A percentile compares a stretch with the other conserved stretches of the same genome.
phyloP scores from a whole-genome alignment of 2,888 invertebrate genomes.

The Nycteola revayana region DNA sequence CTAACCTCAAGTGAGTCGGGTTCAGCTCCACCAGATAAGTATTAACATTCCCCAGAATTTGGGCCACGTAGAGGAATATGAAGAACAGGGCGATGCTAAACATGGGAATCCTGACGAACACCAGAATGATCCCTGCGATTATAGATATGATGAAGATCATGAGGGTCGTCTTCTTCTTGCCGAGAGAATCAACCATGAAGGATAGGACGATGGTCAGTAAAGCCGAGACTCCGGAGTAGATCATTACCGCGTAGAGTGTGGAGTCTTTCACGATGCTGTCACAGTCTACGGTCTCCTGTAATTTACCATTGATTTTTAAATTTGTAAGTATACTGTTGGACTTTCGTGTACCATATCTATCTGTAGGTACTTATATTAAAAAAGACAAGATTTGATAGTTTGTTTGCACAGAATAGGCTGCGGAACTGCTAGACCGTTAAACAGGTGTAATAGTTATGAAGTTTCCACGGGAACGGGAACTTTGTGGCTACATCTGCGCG shows the following conservation, averaged over 20 bases:
- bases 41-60: constrained; percentile 63
- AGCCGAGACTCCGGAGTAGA: constrained; percentile 52
- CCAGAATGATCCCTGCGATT: constrained; percentile 43
- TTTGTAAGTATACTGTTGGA: too few relatives aligned
- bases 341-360: too few relatives aligned
- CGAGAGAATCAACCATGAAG: constrained; percentile 51
- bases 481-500: too few relatives aligned
- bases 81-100: constrained; percentile 60
- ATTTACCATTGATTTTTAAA: too few relatives aligned
- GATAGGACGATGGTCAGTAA: constrained; percentile 49
- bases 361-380: too few relatives aligned
- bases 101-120: constrained; percentile 51
- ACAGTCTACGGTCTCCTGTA: constrained; percentile 48
- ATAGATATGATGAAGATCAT: constrained; percentile 46
- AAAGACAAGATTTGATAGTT: too few relatives aligned
- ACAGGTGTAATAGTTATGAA: too few relatives aligned
- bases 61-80: constrained; percentile 55
- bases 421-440: too few relatives aligned
- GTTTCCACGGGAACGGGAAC: too few relatives aligned
- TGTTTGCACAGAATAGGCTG: too few relatives aligned
- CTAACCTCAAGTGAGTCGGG: constrained; percentile 64
- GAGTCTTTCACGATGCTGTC: constrained; percentile 47
- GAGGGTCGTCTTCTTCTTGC: constrained; percentile 52
- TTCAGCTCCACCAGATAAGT: constrained; percentile 66
- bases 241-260: constrained; percentile 63